A percentile compares a stretch with the other conserved stretches of the same genome.
phyloP scores from a whole-genome alignment of 2,888 invertebrate species.

The Sinelater perroti region DNA sequence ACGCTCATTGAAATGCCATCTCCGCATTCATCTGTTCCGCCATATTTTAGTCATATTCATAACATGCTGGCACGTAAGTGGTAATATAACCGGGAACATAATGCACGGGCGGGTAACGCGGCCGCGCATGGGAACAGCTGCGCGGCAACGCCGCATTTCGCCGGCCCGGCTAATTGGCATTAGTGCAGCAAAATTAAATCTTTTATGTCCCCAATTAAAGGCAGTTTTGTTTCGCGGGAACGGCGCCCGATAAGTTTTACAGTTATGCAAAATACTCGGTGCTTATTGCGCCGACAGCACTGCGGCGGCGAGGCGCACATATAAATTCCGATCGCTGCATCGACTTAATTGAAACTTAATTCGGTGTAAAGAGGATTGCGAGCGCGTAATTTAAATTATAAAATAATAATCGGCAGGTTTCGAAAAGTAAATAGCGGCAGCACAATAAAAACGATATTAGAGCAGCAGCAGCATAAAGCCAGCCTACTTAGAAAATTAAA shows the following conservation, averaged over 20 bases:
- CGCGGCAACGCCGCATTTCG: slow-evolving; percentile 10
- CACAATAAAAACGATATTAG: slow-evolving; percentile 26
- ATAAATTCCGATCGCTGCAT: slow-evolving; percentile 15
- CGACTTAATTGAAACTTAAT: slow-evolving; percentile 28
- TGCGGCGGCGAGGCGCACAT: slow-evolving; percentile 13
- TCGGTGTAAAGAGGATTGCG: slow-evolving; percentile 21
- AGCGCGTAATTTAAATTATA: slow-evolving; percentile 17
- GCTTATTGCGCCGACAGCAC: slow-evolving; percentile 22
- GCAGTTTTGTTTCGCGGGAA: slow-evolving; percentile 22
- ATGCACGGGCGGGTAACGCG: no score
- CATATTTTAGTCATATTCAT: no score
- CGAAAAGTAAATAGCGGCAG: slow-evolving; percentile 23
- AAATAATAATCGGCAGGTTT: slow-evolving; percentile 11
- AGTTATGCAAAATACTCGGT: slow-evolving; percentile 25
- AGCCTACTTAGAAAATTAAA: slow-evolving; percentile 49
- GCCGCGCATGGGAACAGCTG: no score
- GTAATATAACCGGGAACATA: no score
- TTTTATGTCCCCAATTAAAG: slow-evolving; percentile 24
- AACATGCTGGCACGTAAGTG: no score
- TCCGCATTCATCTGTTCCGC: no score
- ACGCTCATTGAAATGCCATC: no score
- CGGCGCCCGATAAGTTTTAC: slow-evolving; percentile 17
- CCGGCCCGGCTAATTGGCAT: slow-evolving; percentile 18
- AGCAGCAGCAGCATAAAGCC: slow-evolving; percentile 39
- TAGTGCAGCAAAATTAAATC: slow-evolving; percentile 16